Percentiles rank a stretch among this genome's conserved stretches.
Evolutionary conservation across 1,140 invertebrate species (phyloP).

Genomic region (Drosophila prosaltans): DNA sequence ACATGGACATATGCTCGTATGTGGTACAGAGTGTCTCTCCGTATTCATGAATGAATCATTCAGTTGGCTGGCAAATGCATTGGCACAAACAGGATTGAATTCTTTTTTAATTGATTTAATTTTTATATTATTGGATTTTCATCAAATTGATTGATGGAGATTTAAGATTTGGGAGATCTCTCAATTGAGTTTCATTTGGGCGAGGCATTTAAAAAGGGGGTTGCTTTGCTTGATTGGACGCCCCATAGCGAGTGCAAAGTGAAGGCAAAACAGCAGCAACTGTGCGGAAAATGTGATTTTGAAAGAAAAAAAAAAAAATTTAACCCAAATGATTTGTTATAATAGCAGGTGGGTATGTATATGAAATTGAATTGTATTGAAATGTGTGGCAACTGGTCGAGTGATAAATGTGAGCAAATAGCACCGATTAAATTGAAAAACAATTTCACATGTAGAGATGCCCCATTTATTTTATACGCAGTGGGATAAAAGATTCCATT

Average conservation of each 20-base stretch:
- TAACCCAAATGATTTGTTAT: background rate
- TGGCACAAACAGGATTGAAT: background rate
- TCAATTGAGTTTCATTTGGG: constrained; percentile 36
- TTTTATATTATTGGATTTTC: constrained; percentile 65
- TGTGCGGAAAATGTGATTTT: background rate
- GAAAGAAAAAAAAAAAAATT: background rate
- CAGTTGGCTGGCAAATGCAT: constrained; percentile 30
- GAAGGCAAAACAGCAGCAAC: background rate
- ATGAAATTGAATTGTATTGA: background rate
- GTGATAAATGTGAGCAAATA: background rate
- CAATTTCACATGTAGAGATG: background rate
- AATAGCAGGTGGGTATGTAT: constrained; percentile 1
- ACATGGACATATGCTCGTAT: constrained; percentile 5
- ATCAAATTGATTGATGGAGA: constrained; percentile 47
- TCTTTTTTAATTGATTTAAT: constrained; percentile 72
- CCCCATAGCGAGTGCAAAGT: constrained; percentile 55
- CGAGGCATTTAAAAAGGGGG: constrained; percentile 22
- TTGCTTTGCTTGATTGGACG: constrained; percentile 17
- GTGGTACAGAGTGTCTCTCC: background rate
- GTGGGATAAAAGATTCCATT: background rate
- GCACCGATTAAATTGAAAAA: background rate
- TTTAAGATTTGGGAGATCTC: constrained; percentile 9
- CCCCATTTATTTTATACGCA: background rate
- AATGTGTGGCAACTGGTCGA: constrained; percentile 3
- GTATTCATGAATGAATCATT: constrained; percentile 46